These are phyloP conservation scores for Cherax destructor DNA, from an alignment of 1,140 invertebrate genomes.

Conservation along the genomic window DNA sequence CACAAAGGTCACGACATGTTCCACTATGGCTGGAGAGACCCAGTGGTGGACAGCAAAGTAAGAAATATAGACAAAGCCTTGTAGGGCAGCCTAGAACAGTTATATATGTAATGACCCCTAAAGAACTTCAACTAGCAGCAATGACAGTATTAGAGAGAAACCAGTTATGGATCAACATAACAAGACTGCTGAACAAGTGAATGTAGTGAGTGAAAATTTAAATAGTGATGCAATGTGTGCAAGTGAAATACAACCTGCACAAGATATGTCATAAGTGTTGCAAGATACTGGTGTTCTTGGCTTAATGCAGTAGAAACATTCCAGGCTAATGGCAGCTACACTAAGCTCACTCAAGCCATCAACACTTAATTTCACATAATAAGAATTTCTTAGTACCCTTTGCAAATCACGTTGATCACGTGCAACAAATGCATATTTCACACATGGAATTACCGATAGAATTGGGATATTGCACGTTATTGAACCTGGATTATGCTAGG, in stretches of 20 bases:
- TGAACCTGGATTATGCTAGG: too few species aligned
- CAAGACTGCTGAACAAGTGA: neutral
- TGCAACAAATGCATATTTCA: too few species aligned
- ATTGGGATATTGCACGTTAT: too few species aligned
- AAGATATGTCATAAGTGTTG: too few species aligned
- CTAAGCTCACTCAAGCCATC: too few species aligned
- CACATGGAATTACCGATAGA: too few species aligned
- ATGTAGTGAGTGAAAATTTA: neutral
- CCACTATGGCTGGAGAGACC: constrained; percentile 9
- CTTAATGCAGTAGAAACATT: too few species aligned
- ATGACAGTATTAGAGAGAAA: neutral
- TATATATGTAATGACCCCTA: constrained; percentile 30
- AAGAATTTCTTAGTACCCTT: too few species aligned
- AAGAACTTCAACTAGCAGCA: constrained; percentile 18
- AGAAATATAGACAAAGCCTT: neutral
- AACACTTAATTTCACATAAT: too few species aligned
- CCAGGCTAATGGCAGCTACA: too few species aligned
- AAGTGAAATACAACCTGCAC: neutral
- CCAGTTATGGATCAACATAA: neutral
- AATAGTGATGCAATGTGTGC: neutral
- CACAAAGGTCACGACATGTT: neutral
- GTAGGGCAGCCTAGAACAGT: neutral
- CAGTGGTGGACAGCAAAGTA: neutral
- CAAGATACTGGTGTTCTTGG: too few species aligned
- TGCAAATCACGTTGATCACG: too few species aligned